phyloP scores from a whole-genome alignment of 2,113 vertebrate genomes.

The Lethenteron camtschaticum region DNA sequence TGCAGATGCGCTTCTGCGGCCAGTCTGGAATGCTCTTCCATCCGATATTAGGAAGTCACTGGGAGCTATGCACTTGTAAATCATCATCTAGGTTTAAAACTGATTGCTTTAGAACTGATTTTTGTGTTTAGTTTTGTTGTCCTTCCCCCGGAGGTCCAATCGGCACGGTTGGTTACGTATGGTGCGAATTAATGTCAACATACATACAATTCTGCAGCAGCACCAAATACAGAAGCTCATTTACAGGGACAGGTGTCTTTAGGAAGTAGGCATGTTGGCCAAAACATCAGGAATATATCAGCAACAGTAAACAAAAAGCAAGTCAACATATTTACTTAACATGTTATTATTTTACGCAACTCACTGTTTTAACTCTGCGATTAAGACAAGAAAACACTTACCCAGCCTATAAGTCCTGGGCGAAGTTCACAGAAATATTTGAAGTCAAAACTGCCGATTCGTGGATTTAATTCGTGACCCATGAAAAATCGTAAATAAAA shows the following conservation, averaged over 20 bases:
- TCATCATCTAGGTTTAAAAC: no score
- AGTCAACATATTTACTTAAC: neutral
- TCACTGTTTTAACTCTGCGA: neutral
- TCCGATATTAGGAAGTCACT: no score
- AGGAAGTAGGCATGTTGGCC: neutral
- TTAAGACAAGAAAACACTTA: constrained; percentile 19
- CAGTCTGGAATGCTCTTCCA: no score
- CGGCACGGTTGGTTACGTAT: no score
- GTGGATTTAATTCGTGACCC: constrained; percentile 60
- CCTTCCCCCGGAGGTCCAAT: no score
- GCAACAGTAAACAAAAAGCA: neutral
- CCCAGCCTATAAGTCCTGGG: constrained; percentile 67
- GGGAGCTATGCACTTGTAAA: no score
- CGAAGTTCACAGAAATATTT: constrained; percentile 71
- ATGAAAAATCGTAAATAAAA: constrained; percentile 65
- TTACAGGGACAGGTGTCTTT: neutral
- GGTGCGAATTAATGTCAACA: no score
- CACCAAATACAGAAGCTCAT: neutral
- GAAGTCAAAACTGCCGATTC: constrained; percentile 44
- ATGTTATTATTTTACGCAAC: neutral
- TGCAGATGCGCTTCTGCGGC: no score
- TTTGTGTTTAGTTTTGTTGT: no score
- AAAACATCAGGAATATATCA: neutral
- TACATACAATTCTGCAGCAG: neutral
- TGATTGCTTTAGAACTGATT: no score